phyloP scores from a whole-genome alignment of 2,888 invertebrate species.

The Mythimna albipuncta region DNA sequence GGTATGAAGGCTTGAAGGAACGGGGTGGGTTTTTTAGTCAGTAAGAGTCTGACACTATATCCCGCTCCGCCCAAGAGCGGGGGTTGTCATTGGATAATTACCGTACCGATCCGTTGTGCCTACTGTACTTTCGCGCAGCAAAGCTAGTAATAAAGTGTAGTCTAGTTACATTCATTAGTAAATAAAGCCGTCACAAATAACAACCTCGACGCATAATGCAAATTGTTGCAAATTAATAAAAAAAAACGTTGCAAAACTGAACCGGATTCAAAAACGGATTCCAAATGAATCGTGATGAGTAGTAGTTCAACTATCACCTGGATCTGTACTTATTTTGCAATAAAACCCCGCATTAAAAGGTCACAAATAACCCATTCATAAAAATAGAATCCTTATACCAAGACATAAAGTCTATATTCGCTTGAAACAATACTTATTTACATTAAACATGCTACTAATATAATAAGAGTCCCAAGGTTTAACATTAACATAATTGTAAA shows the following conservation, averaged over 20 bases:
- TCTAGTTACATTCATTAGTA: neutral
- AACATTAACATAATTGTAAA: conserved; percentile 40
- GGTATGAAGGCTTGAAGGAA: too few relatives aligned
- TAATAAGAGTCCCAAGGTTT: conserved; percentile 35
- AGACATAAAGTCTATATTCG: conserved; percentile 19
- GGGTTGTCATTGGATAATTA: too few relatives aligned
- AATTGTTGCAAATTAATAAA: conserved; percentile 27
- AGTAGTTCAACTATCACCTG: conserved; percentile 44
- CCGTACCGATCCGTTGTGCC: too few relatives aligned
- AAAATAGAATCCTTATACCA: conserved; percentile 8
- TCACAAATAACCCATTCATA: conserved; percentile 8
- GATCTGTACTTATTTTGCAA: conserved; percentile 46
- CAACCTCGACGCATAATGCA: conserved; percentile 12
- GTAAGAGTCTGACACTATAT: too few relatives aligned
- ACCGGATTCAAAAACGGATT: conserved; percentile 58
- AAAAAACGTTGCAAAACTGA: conserved; percentile 34
- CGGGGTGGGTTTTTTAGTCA: too few relatives aligned
- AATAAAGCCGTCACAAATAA: neutral
- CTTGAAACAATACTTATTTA: neutral
- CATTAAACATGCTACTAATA: conserved; percentile 4
- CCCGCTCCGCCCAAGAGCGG: too few relatives aligned
- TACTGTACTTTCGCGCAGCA: too few relatives aligned
- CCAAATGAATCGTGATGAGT: conserved; percentile 39
- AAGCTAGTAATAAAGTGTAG: too few relatives aligned
- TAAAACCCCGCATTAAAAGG: conserved; percentile 27